Conservation (phyloP, 2,797 vertebrate genomes). For the Octomys mimax region DNA sequence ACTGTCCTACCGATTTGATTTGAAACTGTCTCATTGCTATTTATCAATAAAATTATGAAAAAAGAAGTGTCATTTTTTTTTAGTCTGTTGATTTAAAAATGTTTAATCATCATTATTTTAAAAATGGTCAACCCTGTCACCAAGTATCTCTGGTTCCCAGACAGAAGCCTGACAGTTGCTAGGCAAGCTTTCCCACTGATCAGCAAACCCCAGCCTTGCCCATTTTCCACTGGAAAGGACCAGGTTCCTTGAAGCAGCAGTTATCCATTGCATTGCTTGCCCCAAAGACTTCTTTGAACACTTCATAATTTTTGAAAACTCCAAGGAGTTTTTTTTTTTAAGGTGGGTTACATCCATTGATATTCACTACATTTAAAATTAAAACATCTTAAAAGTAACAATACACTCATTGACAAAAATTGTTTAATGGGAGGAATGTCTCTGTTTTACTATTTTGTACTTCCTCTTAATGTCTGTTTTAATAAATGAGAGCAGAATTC, state of each 20-base stretch:
- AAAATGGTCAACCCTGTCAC: background rate
- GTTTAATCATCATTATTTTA: background rate
- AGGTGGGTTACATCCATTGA: background rate
- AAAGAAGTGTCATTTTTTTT: background rate
- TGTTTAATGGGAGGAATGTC: constrained; percentile 11
- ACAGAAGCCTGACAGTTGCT: background rate
- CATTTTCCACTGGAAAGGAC: constrained; percentile 5
- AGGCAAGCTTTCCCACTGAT: background rate
- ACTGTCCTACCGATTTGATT: no score
- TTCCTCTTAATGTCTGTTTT: background rate
- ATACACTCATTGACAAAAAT: constrained; percentile 7
- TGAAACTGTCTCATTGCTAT: no score
- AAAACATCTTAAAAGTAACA: constrained; percentile 40
- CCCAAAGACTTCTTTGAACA: constrained; percentile 4
- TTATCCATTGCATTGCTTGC: background rate
- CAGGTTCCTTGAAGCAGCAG: background rate
- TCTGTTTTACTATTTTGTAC: constrained; percentile 57
- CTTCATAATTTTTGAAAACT: constrained; percentile 34
- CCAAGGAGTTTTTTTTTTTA: constrained; percentile 16
- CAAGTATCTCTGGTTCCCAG: background rate
- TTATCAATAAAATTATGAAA: no score
- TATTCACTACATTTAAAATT: constrained; percentile 41
- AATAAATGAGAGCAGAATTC: constrained; percentile 26
- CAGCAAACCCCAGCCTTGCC: background rate
- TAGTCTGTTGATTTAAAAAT: background rate